These are phyloP conservation scores for Phaedon cochleariae DNA, from an alignment of 2,888 invertebrate genomes.

Conservation along the genomic window DNA sequence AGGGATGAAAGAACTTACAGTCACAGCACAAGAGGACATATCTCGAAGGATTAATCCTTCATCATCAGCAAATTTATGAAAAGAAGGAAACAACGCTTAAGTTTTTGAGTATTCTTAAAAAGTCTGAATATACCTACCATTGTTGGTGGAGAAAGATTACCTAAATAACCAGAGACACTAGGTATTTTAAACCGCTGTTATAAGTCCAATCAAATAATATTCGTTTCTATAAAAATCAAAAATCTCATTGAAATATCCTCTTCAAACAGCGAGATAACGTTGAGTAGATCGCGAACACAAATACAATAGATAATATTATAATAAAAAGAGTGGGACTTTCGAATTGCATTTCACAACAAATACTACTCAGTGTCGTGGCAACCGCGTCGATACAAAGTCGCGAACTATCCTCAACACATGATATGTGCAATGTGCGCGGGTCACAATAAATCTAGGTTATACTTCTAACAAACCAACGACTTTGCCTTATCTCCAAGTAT, in stretches of 20 bases:
- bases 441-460: conserved; percentile 26
- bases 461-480: conserved; percentile 10
- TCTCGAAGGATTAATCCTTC: too few species aligned
- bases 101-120: too few species aligned
- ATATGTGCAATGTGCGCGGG: conserved; percentile 33
- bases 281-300: conserved; percentile 9
- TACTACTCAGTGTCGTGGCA: conserved; percentile 41
- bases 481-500: background rate
- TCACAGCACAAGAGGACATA: too few species aligned
- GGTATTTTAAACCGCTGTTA: too few species aligned
- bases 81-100: too few species aligned
- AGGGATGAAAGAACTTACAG: too few species aligned
- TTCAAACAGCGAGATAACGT: conserved; percentile 24
- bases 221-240: too few species aligned
- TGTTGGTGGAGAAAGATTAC: too few species aligned
- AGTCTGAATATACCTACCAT: too few species aligned
- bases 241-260: background rate
- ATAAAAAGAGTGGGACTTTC: conserved; percentile 41
- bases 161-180: too few species aligned
- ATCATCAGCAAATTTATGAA: too few species aligned
- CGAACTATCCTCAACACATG: conserved; percentile 12
- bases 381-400: conserved; percentile 23
- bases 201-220: too few species aligned
- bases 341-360: conserved; percentile 39
- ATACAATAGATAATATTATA: conserved; percentile 11